Conservation (phyloP, 2,113 vertebrate genomes). For the Halcyon senegalensis region DNA sequence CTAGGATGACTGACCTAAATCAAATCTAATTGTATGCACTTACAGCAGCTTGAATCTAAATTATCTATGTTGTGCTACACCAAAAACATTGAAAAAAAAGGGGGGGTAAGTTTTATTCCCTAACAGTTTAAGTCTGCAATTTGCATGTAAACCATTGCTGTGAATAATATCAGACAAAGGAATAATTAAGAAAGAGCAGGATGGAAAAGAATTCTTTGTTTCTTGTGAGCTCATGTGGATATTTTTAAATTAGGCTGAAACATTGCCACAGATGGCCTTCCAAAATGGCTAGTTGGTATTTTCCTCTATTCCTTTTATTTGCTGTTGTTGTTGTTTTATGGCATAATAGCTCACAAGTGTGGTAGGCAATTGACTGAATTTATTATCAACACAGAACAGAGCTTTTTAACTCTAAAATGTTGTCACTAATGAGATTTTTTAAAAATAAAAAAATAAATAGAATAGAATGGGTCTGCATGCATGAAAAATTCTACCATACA, state of each 20-base stretch:
- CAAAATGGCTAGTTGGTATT: not conserved
- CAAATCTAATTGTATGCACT: slow-evolving; percentile 55
- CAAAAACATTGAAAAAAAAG: slow-evolving; percentile 31
- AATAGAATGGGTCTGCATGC: not conserved
- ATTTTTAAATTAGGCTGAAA: slow-evolving; percentile 58
- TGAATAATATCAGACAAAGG: slow-evolving; percentile 5
- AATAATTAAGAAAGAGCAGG: slow-evolving; percentile 31
- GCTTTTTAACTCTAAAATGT: not conserved
- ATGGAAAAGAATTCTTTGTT: slow-evolving; percentile 26
- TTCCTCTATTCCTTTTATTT: not conserved
- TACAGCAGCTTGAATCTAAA: slow-evolving; percentile 52
- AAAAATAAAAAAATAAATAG: not conserved
- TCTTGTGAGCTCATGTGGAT: not conserved
- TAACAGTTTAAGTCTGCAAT: slow-evolving; percentile 57
- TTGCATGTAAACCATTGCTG: slow-evolving; percentile 50
- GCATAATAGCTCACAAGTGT: not conserved
- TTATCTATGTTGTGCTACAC: slow-evolving; percentile 32
- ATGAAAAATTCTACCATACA: not conserved
- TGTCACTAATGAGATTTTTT: not conserved
- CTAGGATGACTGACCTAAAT: slow-evolving; percentile 53
- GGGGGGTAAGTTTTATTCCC: slow-evolving; percentile 20
- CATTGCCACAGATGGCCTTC: not conserved
- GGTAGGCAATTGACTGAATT: not conserved
- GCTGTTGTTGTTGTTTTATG: not conserved
- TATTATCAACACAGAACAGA: not conserved